phyloP scores from a whole-genome alignment of 2,888 invertebrate genomes.

The Diarsia mendica region DNA sequence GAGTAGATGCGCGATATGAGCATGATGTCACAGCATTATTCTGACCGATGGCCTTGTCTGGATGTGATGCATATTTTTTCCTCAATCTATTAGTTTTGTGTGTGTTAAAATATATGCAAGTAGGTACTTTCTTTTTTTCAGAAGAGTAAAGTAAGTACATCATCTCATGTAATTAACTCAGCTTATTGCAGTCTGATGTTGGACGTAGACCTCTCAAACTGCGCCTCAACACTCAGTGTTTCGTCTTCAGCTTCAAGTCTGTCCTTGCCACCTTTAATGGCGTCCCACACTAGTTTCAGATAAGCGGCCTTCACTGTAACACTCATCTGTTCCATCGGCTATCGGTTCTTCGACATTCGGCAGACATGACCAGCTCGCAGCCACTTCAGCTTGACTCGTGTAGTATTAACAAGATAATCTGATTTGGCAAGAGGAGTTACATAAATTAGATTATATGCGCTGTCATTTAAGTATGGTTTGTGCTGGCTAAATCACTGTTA shows the following conservation, averaged over 20 bases:
- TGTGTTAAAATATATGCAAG: too few relatives aligned
- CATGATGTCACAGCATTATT: not conserved
- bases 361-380: not conserved
- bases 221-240: not conserved
- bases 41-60: not conserved
- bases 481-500: conserved; percentile 15
- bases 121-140: not conserved
- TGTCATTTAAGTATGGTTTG: not conserved
- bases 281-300: not conserved
- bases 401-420: conserved; percentile 19
- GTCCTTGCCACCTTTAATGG: not conserved
- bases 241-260: too few relatives aligned
- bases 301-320: not conserved
- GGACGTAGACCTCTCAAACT: not conserved
- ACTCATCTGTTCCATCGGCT: not conserved
- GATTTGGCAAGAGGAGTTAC: conserved; percentile 25
- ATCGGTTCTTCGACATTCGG: not conserved
- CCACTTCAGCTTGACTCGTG: not conserved
- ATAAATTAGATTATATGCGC: conserved; percentile 9
- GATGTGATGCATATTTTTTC: not conserved
- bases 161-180: not conserved
- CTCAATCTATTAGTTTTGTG: not conserved
- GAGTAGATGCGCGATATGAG: not conserved
- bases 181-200: not conserved
- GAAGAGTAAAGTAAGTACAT: not conserved